Percentiles rank a stretch among this genome's conserved stretches.
phyloP scores from a whole-genome alignment of 2,797 vertebrate species.

The Scyliorhinus canicula region DNA sequence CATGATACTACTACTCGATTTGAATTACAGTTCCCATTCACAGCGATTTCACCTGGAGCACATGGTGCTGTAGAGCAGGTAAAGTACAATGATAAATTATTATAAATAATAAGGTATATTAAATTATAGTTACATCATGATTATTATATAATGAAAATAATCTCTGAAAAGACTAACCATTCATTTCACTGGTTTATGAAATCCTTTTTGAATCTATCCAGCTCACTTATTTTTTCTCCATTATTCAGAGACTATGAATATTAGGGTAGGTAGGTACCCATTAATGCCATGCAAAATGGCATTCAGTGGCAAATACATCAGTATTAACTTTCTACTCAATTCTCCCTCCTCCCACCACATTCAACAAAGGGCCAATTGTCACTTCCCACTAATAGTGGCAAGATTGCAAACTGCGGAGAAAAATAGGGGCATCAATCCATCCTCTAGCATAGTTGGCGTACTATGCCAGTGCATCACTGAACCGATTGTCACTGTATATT shows the following conservation, averaged over 20 bases:
- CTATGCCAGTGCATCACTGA: background rate
- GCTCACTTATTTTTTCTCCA: background rate
- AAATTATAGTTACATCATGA: background rate
- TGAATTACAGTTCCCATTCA: background rate
- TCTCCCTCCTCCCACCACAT: background rate
- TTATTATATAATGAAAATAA: background rate
- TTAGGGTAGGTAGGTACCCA: background rate
- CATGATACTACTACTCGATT: slow-evolving; percentile 48
- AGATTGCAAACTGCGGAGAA: background rate
- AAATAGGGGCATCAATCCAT: background rate
- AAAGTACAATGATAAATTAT: too few relatives aligned
- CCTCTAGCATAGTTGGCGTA: background rate
- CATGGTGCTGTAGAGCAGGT: background rate
- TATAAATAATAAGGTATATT: too few relatives aligned
- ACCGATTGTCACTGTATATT: background rate
- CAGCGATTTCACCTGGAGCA: background rate
- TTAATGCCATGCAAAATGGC: background rate
- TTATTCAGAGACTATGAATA: background rate
- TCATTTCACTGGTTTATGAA: background rate
- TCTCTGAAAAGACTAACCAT: background rate
- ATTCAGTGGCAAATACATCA: background rate
- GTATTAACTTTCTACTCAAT: background rate
- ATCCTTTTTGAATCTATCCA: background rate
- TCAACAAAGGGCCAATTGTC: background rate
- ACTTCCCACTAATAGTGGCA: background rate